Evolutionary conservation across 2,797 vertebrate species (phyloP), one percentile per base, ranked within the genome.

Genomic region (Hybognathus amarus): DNA sequence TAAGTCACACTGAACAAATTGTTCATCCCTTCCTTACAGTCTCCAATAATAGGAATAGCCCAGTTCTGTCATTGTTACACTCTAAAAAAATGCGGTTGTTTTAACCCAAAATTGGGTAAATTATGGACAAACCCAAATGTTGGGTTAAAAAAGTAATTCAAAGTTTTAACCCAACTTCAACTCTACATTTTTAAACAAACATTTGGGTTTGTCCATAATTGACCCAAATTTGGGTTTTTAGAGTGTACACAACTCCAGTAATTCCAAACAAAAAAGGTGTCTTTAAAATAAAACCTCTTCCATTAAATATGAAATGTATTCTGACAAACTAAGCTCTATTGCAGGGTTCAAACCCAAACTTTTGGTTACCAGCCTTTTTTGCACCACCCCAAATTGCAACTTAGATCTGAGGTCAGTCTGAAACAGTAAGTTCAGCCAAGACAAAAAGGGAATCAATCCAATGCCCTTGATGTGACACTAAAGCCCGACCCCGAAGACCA

Each of bases 1-100:
- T 42, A 69, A 45, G n/a, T 69, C 22, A 30, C 10, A 30, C n/a
- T 40, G 54, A 40, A 61, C 74, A 76, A 76, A 76, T 12, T 61
- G 54, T 61, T 61, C 54, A 27, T 77, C 17, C 54, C 61, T 61
- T 42, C 7, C 38, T 12, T 45, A 20, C n/a, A 71, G 24, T 8
- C 61, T 63, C 61, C 24, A 24, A 75, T 75, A 40, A 75, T 9
- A 75, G 7, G 33, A 75, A 59, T 36, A 38, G 22, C 52, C 22
- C 20, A 54, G 22, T 75, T 75, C 71, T 75, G 52, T 24, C 30
- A 56, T 56, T 13, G 38, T 56, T 38, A 52, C 30, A 30, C 30
- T 30, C 30, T 30, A 30, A 30, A 30, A 1, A 30, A 30, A n/a
- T n/a, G n/a, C n/a, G n/a, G n/a, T n/a, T n/a, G 30, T 30, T 30